Conservation (phyloP, 2,888 invertebrate species). For the Xanthorhoe designata region DNA sequence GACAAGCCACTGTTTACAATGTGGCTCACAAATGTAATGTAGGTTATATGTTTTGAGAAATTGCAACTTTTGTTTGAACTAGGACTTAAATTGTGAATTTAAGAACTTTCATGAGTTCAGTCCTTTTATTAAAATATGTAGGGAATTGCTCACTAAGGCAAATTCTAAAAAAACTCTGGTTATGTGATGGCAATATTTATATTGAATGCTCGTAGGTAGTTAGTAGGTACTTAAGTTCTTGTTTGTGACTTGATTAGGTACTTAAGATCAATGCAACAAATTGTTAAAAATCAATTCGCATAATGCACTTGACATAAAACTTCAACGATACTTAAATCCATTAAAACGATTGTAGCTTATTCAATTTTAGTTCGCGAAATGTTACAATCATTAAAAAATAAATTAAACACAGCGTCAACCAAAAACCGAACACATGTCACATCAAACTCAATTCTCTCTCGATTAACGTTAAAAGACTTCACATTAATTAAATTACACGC, state of each 20-base stretch:
- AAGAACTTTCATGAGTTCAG: too few relatives aligned
- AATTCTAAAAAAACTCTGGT: too few relatives aligned
- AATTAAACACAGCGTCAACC: conserved; percentile 44
- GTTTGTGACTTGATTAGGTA: too few relatives aligned
- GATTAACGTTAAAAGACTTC: conserved; percentile 71
- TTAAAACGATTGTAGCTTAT: neutral
- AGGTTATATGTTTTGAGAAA: conserved; percentile 4
- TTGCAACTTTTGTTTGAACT: neutral
- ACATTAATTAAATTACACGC: conserved; percentile 70
- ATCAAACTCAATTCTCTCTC: conserved; percentile 67
- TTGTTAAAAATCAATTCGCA: too few relatives aligned
- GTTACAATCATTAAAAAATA: conserved; percentile 37
- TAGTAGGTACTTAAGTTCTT: too few relatives aligned
- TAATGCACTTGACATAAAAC: too few relatives aligned
- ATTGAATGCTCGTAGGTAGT: too few relatives aligned
- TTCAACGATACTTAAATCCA: neutral
- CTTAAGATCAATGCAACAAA: too few relatives aligned
- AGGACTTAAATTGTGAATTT: neutral
- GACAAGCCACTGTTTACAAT: conserved; percentile 31
- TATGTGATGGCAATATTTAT: too few relatives aligned
- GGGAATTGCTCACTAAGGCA: too few relatives aligned
- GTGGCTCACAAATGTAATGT: conserved; percentile 29
- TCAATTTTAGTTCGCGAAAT: neutral
- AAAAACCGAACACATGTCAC: conserved; percentile 57
- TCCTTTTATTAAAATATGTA: too few relatives aligned